Conservation (phyloP, 1,140 invertebrate species). For the Oryctes rhinoceros region DNA sequence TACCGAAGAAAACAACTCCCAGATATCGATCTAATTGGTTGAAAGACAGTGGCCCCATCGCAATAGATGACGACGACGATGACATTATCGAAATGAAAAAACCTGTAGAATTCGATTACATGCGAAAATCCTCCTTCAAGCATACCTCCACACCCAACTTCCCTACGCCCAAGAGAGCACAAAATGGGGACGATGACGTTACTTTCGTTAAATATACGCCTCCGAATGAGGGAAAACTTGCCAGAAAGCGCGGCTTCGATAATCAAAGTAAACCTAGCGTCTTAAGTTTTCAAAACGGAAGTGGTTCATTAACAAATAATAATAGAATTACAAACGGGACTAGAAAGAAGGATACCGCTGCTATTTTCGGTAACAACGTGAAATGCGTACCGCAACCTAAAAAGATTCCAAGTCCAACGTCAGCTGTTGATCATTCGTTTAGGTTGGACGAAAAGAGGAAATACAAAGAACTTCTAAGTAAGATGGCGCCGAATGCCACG, state of each 20-base stretch:
- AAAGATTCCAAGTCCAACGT: conserved; percentile 19
- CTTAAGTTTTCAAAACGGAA: conserved; percentile 40
- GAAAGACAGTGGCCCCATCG: conserved; percentile 41
- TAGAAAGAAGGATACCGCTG: conserved; percentile 22
- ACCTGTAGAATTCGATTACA: conserved; percentile 21
- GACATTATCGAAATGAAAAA: conserved; percentile 47
- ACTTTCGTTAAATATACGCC: conserved; percentile 48
- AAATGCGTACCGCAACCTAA: conserved; percentile 30
- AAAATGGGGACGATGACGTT: conserved; percentile 49
- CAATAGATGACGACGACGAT: conserved; percentile 50
- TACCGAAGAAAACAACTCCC: conserved; percentile 57
- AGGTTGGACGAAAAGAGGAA: conserved; percentile 56
- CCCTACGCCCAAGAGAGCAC: conserved; percentile 32
- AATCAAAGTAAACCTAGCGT: conserved; percentile 46
- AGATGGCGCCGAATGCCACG: conserved; percentile 38
- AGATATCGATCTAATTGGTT: conserved; percentile 22
- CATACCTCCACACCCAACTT: conserved; percentile 48
- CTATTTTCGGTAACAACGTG: conserved; percentile 31
- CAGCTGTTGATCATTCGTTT: conserved; percentile 51
- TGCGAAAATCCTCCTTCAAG: conserved; percentile 20
- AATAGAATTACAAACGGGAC: conserved; percentile 8
- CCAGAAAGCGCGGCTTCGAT: conserved; percentile 47
- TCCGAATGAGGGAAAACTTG: conserved; percentile 44
- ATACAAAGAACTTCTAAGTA: conserved; percentile 54
- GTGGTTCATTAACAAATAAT: background rate